Conservation (phyloP, 1,140 invertebrate genomes). For the Streblospio benedicti region DNA sequence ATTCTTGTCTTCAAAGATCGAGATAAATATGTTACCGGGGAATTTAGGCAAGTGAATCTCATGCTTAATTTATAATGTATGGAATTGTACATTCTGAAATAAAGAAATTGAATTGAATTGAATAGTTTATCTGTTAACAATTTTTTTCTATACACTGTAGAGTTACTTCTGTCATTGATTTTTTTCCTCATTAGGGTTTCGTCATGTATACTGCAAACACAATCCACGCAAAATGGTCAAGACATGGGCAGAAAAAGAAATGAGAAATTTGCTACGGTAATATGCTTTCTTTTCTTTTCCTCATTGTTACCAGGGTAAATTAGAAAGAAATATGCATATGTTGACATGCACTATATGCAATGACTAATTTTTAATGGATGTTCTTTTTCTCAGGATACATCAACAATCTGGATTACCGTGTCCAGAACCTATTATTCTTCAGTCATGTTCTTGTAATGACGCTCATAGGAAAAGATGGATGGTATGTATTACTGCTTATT, state of each 20-base stretch:
- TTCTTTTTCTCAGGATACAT: constrained; percentile 55
- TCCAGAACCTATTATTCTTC: constrained; percentile 75
- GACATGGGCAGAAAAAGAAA: constrained; percentile 97
- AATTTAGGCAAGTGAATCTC: constrained; percentile 59
- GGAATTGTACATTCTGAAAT: constrained; percentile 7
- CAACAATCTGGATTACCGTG: constrained; percentile 69
- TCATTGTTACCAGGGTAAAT: no score
- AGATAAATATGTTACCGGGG: constrained; percentile 93
- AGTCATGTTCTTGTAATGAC: constrained; percentile 90
- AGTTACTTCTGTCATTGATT: constrained; percentile 6
- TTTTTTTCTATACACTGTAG: not conserved
- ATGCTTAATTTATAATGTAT: not conserved
- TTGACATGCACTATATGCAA: no score
- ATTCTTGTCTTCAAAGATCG: constrained; percentile 94
- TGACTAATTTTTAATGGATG: no score
- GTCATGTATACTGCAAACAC: constrained; percentile 82
- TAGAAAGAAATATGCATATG: no score
- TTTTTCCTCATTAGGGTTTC: constrained; percentile 59
- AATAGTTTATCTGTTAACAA: not conserved
- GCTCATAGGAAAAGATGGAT: constrained; percentile 83
- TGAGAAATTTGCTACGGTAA: constrained; percentile 75
- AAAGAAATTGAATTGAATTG: no score
- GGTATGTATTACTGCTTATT: constrained; percentile 45
- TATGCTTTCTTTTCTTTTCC: no score
- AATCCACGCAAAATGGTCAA: constrained; percentile 96